These are phyloP conservation scores for Sminthopsis crassicaudata DNA, from an alignment of 2,113 vertebrate genomes.

Conservation along the genomic window DNA sequence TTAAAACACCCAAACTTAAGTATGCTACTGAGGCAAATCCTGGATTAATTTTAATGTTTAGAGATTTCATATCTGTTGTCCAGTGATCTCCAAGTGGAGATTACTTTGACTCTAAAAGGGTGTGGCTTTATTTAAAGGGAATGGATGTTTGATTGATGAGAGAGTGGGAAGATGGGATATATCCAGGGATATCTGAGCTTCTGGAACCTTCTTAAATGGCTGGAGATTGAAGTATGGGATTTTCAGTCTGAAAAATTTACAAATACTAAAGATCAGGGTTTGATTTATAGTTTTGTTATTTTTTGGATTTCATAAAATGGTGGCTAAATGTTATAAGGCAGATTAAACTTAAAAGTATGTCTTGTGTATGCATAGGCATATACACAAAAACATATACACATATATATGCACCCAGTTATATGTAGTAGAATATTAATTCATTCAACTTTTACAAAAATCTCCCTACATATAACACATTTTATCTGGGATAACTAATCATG, in stretches of 20 bases:
- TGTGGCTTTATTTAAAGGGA: background rate
- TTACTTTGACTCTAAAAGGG: background rate
- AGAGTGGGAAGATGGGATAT: background rate
- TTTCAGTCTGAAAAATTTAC: background rate
- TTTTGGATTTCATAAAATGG: background rate
- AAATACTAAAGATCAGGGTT: background rate
- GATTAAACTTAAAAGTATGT: background rate
- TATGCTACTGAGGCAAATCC: background rate
- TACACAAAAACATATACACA: background rate
- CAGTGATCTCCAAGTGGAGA: background rate
- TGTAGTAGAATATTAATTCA: no score
- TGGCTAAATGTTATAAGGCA: background rate
- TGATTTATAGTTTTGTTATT: background rate
- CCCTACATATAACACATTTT: background rate
- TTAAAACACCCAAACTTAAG: background rate
- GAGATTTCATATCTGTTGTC: background rate
- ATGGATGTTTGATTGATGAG: background rate
- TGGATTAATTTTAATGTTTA: background rate
- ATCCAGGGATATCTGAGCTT: no score
- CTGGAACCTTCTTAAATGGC: background rate
- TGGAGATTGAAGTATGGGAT: background rate
- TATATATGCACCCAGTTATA: no score
- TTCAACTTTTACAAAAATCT: background rate
- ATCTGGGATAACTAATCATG: background rate
- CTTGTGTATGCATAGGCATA: background rate